Evolutionary conservation across 2,888 invertebrate species (phyloP).

Genomic region (Geotrupes spiniger): DNA sequence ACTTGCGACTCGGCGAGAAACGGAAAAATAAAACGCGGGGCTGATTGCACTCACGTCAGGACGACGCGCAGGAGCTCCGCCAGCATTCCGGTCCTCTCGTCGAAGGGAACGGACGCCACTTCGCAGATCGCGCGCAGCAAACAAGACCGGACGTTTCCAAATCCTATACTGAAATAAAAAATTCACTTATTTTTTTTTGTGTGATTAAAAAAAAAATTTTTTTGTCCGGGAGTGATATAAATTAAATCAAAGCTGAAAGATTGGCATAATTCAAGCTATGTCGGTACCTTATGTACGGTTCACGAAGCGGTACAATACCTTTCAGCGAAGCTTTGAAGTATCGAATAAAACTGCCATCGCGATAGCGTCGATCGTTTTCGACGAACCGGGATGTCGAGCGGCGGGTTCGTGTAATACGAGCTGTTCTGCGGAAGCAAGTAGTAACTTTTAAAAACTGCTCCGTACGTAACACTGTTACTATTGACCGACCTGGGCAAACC

Average conservation of each 20-base stretch:
- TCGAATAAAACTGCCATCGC: constrained; percentile 44
- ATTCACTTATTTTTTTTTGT: no score
- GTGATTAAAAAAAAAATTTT: no score
- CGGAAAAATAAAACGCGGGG: no score
- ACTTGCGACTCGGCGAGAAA: no score
- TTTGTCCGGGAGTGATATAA: no score
- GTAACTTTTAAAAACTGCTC: constrained; percentile 66
- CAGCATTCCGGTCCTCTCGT: constrained; percentile 64
- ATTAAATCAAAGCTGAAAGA: no score
- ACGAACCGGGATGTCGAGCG: constrained; percentile 18
- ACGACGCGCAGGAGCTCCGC: constrained; percentile 71
- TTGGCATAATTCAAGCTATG: no score
- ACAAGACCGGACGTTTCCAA: constrained; percentile 64
- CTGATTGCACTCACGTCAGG: constrained; percentile 60
- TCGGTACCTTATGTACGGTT: no score
- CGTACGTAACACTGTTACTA: constrained; percentile 61
- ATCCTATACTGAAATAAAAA: constrained; percentile 61
- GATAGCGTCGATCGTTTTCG: constrained; percentile 39
- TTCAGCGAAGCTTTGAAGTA: constrained; percentile 40
- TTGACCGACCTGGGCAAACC: constrained; percentile 65
- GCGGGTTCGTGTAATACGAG: constrained; percentile 55
- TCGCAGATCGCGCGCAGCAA: constrained; percentile 75
- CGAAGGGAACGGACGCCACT: constrained; percentile 66
- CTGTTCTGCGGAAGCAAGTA: constrained; percentile 65
- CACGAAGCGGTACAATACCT: no score